A percentile compares a stretch with the other conserved stretches of the same genome.
phyloP scores from a whole-genome alignment of 2,797 vertebrate genomes.

The Acomys russatus region DNA sequence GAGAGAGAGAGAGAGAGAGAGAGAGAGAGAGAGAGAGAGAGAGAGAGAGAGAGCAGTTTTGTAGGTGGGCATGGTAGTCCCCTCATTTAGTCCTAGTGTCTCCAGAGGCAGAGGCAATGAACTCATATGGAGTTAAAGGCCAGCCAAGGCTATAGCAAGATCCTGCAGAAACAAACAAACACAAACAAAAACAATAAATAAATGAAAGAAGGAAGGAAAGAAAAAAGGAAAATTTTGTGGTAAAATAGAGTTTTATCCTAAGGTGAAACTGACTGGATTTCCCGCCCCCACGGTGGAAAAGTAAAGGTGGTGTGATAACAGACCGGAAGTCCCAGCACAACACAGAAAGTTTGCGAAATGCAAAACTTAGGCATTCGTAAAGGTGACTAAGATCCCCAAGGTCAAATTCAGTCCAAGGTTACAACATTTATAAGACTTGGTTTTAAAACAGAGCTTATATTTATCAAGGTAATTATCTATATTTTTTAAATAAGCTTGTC shows the following conservation, averaged over 20 bases:
- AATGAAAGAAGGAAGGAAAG: no score
- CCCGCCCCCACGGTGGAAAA: background rate
- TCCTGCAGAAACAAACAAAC: background rate
- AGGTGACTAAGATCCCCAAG: background rate
- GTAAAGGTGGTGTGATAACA: background rate
- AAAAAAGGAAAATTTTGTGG: background rate
- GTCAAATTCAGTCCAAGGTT: background rate
- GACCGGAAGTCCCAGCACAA: background rate
- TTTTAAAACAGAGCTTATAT: background rate
- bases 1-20: no score
- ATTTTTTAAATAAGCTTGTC: background rate
- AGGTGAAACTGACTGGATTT: background rate
- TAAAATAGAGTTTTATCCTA: background rate
- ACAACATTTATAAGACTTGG: background rate
- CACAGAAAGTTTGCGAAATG: background rate
- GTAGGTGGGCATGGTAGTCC: background rate
- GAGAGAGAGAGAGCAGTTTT: no score
- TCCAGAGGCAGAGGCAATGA: background rate
- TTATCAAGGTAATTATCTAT: background rate
- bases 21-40: no score
- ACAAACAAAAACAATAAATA: no score
- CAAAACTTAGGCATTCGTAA: no score
- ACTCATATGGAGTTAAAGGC: background rate
- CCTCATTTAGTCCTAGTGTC: background rate
- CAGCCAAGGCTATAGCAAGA: background rate